phyloP scores from a whole-genome alignment of 2,888 invertebrate species.

The Eupithecia centaureata region DNA sequence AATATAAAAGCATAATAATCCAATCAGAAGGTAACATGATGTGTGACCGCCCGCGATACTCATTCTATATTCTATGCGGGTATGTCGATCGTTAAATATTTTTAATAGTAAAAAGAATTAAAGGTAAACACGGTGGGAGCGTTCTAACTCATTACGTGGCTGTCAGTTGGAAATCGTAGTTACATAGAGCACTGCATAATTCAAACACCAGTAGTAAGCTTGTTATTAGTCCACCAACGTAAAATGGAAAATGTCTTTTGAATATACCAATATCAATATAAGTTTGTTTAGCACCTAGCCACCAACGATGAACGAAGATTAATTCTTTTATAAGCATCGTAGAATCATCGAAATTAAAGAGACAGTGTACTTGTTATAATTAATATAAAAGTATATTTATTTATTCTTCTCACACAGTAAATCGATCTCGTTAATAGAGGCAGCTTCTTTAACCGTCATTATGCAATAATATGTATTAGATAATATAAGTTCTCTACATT shows the following conservation, averaged over 20 bases:
- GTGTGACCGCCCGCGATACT: conserved; percentile 77
- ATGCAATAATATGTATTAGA: not conserved
- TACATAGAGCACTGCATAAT: conserved; percentile 22
- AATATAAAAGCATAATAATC: conserved; percentile 83
- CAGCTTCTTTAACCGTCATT: not conserved
- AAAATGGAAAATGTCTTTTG: conserved; percentile 15
- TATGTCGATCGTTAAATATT: conserved; percentile 74
- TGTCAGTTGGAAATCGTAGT: conserved; percentile 29
- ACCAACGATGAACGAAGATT: not conserved
- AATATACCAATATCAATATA: conserved; percentile 2
- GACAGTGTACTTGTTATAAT: no score
- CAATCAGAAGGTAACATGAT: conserved; percentile 76
- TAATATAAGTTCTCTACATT: not conserved
- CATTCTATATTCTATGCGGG: conserved; percentile 75
- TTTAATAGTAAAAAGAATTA: conserved; percentile 72
- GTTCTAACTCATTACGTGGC: conserved; percentile 33
- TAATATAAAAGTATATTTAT: no score
- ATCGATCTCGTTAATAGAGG: not conserved
- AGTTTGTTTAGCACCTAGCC: not conserved
- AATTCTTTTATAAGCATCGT: not conserved
- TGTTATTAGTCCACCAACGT: conserved; percentile 17
- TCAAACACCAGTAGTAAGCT: conserved; percentile 12
- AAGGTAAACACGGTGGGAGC: conserved; percentile 57
- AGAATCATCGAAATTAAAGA: no score
- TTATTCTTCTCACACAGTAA: no score